Conservation (phyloP, 2,113 vertebrate genomes). For the Sceloporus tristichus region DNA sequence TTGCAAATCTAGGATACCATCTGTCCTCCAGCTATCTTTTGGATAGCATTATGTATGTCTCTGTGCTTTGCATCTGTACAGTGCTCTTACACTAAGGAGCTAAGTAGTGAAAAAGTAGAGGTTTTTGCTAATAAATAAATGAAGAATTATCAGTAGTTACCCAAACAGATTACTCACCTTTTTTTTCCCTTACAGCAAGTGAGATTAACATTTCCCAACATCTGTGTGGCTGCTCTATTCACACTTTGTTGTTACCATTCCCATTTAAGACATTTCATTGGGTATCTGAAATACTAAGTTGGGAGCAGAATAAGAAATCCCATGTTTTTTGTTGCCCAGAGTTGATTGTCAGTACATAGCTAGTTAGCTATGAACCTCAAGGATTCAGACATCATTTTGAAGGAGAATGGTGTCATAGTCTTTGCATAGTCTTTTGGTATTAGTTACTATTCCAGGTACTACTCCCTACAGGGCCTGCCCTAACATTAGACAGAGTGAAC, state of each 20-base stretch:
- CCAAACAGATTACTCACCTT: constrained; percentile 43
- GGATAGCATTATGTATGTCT: constrained; percentile 35
- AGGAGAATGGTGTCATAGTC: too few relatives aligned
- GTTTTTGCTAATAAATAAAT: constrained; percentile 60
- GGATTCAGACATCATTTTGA: background rate
- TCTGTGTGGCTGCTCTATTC: constrained; percentile 12
- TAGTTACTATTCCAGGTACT: too few relatives aligned
- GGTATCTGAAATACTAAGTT: constrained; percentile 25
- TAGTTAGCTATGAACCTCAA: too few relatives aligned
- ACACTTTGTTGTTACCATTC: constrained; percentile 18
- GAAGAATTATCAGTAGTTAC: constrained; percentile 46
- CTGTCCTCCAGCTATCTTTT: constrained; percentile 68
- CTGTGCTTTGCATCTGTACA: constrained; percentile 46
- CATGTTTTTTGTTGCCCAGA: constrained; percentile 13
- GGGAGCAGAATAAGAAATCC: background rate
- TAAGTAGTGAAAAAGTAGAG: constrained; percentile 26
- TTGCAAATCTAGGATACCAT: constrained; percentile 54
- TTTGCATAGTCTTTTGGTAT: too few relatives aligned
- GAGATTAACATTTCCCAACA: constrained; percentile 50
- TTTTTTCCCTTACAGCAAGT: constrained; percentile 19
- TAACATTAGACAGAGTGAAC: too few relatives aligned
- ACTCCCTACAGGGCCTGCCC: too few relatives aligned
- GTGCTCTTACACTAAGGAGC: constrained; percentile 39
- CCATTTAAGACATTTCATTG: constrained; percentile 45
- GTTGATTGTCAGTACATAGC: background rate